These are phyloP conservation scores for Lymantria monacha DNA, from an alignment of 2,888 invertebrate species.

Conservation along the genomic window DNA sequence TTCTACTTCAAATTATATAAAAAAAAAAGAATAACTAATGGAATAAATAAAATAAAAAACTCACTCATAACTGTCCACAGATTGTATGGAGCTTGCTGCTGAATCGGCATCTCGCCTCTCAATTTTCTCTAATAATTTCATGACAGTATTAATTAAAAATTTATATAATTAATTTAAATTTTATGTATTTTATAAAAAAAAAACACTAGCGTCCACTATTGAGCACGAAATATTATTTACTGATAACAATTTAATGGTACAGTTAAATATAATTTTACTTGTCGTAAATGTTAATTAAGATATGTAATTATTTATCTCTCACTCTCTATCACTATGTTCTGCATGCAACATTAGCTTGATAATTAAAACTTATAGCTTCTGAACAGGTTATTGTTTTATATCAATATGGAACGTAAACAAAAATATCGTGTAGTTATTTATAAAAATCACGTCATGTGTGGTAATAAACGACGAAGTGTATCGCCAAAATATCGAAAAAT, in stretches of 20 bases:
- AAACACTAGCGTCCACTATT: constrained; percentile 16
- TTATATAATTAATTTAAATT: neutral
- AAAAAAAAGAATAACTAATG: too few species aligned
- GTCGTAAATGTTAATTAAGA: neutral
- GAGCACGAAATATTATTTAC: constrained; percentile 19
- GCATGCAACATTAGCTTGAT: too few species aligned
- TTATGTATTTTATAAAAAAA: neutral
- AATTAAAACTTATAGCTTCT: too few species aligned
- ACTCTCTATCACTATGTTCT: too few species aligned
- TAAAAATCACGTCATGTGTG: too few species aligned
- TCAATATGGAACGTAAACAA: too few species aligned
- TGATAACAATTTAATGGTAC: constrained; percentile 24
- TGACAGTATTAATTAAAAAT: constrained; percentile 7
- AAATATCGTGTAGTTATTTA: too few species aligned
- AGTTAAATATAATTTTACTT: neutral
- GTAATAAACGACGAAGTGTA: too few species aligned
- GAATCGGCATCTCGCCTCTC: constrained; percentile 46
- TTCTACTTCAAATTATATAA: too few species aligned
- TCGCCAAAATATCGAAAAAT: too few species aligned
- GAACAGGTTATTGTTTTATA: too few species aligned
- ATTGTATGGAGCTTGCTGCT: constrained; percentile 54
- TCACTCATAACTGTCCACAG: constrained; percentile 62
- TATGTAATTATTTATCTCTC: too few species aligned
- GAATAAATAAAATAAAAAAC: constrained; percentile 20
- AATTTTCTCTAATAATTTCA: constrained; percentile 22